phyloP scores from a whole-genome alignment of 2,113 vertebrate genomes.

The Ramphastos sulfuratus region DNA sequence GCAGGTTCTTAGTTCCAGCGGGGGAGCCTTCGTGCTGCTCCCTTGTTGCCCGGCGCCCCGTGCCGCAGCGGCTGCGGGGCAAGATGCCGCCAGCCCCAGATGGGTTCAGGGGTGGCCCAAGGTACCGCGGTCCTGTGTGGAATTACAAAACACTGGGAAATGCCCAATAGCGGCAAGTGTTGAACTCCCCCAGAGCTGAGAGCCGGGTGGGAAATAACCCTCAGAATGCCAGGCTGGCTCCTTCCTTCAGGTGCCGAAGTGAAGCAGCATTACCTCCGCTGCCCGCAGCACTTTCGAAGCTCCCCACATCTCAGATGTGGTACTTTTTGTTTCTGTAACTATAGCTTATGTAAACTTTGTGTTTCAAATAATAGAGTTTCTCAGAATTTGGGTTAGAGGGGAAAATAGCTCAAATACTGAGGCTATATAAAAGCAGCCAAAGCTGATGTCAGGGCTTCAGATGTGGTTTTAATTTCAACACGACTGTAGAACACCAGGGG shows the following conservation, averaged over 20 bases:
- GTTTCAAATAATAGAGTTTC: neutral
- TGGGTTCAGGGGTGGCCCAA: rapidly evolving
- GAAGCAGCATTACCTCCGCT: neutral
- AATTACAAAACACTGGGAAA: rapidly evolving
- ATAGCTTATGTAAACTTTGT: rapidly evolving
- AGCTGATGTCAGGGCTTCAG: neutral
- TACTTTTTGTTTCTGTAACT: rapidly evolving
- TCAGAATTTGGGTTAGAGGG: neutral
- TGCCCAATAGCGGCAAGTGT: neutral
- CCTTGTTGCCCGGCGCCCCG: rapidly evolving
- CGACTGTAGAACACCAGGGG: neutral
- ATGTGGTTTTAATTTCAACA: neutral
- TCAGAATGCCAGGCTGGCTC: rapidly evolving
- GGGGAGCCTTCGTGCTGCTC: neutral
- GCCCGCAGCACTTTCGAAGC: too few species aligned
- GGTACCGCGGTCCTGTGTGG: rapidly evolving
- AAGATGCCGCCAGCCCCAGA: rapidly evolving
- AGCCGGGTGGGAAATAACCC: rapidly evolving
- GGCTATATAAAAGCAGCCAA: neutral
- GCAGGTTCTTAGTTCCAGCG: rapidly evolving
- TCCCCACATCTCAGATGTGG: rapidly evolving
- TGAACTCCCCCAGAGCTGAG: rapidly evolving
- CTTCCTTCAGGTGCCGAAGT: neutral
- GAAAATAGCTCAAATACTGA: neutral
- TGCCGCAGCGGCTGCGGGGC: rapidly evolving